Evolutionary conservation across 2,888 invertebrate genomes (phyloP), one percentile per base, ranked within the genome.

Genomic region (Pseudococcus jackbeardsleyi): DNA sequence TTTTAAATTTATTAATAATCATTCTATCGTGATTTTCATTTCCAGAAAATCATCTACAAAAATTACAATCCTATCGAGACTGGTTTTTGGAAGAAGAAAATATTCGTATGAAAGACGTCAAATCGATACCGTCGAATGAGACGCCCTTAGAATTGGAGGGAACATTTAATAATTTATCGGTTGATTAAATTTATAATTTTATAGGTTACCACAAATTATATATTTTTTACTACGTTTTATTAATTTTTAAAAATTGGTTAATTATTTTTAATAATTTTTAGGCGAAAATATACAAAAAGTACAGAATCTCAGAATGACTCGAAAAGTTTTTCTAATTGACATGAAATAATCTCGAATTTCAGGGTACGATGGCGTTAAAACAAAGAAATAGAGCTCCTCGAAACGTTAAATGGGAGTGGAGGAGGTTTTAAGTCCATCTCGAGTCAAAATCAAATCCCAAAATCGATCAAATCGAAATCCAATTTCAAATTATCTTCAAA

Each of bases 121-220:
- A 90, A 88, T 84, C 84, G 26, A 50, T 89, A 82, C 84, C 42
- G 54, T 22, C 59, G 39, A 87, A 84, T 15, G 89, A 88, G 8
- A 84, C 88, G 11, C 87, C 88, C 6, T 89, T 87, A 64, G 89
- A 89, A 7, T 72, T 90, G 1, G 89, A 90, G 59, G 89, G 89
- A 12, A 90, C 90, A 1, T 90, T 91, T 89, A 90, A 90, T 85
- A 90, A 90, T 89, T 89, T 91, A 50, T 90, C 90, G 8, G 88
- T 91, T 22, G 90, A 90, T 89, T 91, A 89, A 90, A n/a, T 79
- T 72, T n/a, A 42, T 68, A 17, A 17, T 68, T n/a, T 11, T 85
- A 11, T 22, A 84, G 64, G 59, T 59, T 59, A 59, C 59, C 59
- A 54, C 59, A 59, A 59, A 59, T 82, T 33, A 42, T 54, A 82